These are phyloP conservation scores for Caracal caracal DNA, from an alignment of 2,113 vertebrate genomes.

Conservation along the genomic window DNA sequence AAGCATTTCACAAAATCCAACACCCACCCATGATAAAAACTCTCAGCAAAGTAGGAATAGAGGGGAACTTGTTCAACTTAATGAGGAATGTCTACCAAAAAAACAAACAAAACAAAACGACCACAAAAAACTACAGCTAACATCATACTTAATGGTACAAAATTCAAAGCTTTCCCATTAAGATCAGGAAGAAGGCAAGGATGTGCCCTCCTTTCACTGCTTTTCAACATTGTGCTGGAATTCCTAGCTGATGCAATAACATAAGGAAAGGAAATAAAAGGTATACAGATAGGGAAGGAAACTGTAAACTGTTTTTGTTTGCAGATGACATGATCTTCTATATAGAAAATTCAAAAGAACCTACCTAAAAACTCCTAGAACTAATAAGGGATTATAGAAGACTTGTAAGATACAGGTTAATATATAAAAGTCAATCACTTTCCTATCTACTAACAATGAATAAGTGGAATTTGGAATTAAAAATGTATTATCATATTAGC, in stretches of 20 bases:
- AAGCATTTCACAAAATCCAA: neutral
- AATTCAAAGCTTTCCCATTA: neutral
- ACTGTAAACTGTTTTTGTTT: neutral
- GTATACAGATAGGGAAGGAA: neutral
- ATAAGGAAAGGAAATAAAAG: neutral
- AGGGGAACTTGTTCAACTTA: neutral
- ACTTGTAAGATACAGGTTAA: neutral
- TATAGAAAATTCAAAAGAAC: neutral
- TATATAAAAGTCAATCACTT: neutral
- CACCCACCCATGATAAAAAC: neutral
- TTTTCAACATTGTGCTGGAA: neutral
- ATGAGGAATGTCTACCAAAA: neutral
- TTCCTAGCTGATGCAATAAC: neutral
- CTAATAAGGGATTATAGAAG: neutral
- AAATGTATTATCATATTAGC: neutral
- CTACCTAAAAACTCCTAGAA: neutral
- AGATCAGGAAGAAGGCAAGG: neutral
- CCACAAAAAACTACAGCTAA: neutral
- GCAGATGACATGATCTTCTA: neutral
- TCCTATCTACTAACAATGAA: neutral
- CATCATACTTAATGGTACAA: neutral
- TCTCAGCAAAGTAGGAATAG: neutral
- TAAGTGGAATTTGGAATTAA: constrained; percentile 14
- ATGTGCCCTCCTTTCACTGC: neutral
- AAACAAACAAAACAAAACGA: neutral